These are phyloP conservation scores for Oryzias javanicus DNA, from an alignment of 2,113 vertebrate genomes.

Conservation along the genomic window DNA sequence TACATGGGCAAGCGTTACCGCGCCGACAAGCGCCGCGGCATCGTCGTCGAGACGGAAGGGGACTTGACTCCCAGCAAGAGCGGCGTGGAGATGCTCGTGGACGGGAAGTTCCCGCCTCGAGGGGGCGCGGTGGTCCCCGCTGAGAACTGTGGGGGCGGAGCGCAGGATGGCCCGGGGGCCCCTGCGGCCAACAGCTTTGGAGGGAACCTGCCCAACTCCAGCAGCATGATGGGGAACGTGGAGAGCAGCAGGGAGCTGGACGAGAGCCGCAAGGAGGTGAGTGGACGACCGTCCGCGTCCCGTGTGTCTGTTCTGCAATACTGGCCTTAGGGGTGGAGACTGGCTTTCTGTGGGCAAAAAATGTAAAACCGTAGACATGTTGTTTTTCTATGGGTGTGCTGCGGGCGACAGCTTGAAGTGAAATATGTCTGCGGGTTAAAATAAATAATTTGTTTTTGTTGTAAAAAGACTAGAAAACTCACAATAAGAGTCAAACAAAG, in stretches of 20 bases:
- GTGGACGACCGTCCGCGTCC: not conserved
- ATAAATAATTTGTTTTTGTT: too few species aligned
- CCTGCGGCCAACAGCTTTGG: slow-evolving; percentile 24
- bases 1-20: slow-evolving; percentile 95
- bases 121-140: slow-evolving; percentile 52
- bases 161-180: slow-evolving; percentile 45
- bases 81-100: slow-evolving; percentile 81
- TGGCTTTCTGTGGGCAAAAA: too few species aligned
- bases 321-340: too few species aligned
- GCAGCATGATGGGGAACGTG: slow-evolving; percentile 69
- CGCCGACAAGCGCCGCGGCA: slow-evolving; percentile 89
- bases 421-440: too few species aligned
- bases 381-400: too few species aligned
- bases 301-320: too few species aligned
- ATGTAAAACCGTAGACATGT: too few species aligned
- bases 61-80: slow-evolving; percentile 82
- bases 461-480: too few species aligned
- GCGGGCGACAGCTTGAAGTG: too few species aligned
- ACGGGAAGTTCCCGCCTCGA: slow-evolving; percentile 78
- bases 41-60: slow-evolving; percentile 91
- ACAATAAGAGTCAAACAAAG: too few species aligned
- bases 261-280: slow-evolving; percentile 89
- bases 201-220: slow-evolving; percentile 63
- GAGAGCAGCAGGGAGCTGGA: slow-evolving; percentile 88
- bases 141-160: slow-evolving; percentile 55